These are phyloP conservation scores for Enteromius argenteus DNA, from an alignment of 2,797 vertebrate species.

Conservation along the genomic window DNA sequence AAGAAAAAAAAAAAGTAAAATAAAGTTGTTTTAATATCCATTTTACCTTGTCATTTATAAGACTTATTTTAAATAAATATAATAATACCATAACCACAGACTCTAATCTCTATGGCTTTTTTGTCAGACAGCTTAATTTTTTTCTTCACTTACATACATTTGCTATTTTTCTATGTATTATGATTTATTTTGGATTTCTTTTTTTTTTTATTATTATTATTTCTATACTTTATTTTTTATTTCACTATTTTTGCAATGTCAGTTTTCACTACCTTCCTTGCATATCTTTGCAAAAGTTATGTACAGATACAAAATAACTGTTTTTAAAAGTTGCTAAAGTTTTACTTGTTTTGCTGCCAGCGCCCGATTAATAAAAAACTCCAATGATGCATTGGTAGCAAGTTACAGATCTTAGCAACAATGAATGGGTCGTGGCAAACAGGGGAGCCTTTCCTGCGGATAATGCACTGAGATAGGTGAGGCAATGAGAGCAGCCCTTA, in stretches of 20 bases:
- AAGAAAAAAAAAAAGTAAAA: neutral
- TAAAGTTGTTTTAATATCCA: neutral
- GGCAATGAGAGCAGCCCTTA: constrained; percentile 60
- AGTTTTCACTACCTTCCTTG: neutral
- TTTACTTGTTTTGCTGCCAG: neutral
- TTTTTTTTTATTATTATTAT: neutral
- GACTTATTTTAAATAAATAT: neutral
- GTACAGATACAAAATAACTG: neutral
- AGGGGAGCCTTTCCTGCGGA: neutral
- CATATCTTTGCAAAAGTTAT: neutral
- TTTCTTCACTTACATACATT: neutral
- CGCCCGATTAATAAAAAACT: neutral
- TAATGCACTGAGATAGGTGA: neutral
- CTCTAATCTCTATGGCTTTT: neutral
- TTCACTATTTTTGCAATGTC: neutral
- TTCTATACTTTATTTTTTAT: neutral
- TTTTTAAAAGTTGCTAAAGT: neutral
- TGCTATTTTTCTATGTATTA: neutral
- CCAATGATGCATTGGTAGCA: neutral
- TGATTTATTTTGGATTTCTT: neutral
- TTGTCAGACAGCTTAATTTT: neutral
- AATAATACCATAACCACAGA: neutral
- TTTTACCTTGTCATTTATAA: neutral
- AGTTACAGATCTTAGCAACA: neutral
- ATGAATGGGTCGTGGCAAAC: neutral